Percentiles rank a stretch among this genome's conserved stretches.
Evolutionary conservation across 2,113 vertebrate species (phyloP).

Genomic region (Pterophyllum scalare): DNA sequence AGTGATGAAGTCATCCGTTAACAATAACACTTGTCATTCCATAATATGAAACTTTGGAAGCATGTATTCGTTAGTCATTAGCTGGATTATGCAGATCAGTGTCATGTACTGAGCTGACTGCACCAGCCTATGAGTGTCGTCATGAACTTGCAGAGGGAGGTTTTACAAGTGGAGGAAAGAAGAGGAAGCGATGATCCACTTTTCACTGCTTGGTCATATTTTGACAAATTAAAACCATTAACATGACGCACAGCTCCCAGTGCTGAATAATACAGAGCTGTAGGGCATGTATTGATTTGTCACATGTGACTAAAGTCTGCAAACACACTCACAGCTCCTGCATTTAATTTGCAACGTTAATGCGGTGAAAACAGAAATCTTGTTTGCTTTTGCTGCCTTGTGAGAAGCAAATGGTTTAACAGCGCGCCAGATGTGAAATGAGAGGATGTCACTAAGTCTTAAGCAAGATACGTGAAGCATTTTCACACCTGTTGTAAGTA

Average conservation of each 20-base stretch:
- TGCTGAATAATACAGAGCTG: not conserved
- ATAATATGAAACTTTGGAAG: not conserved
- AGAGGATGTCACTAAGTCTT: not conserved
- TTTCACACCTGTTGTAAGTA: not conserved
- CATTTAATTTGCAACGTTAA: not conserved
- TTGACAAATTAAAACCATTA: not conserved
- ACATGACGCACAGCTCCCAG: not conserved
- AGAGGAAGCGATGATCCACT: not conserved
- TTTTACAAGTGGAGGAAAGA: not conserved
- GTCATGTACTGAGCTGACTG: conserved; percentile 22
- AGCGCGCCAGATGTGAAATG: not conserved
- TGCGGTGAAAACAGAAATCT: not conserved
- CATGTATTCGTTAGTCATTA: not conserved
- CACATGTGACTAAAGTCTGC: conserved; percentile 6
- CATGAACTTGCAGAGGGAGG: not conserved
- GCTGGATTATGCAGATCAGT: not conserved
- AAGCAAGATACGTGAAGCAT: not conserved
- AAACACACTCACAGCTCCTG: not conserved
- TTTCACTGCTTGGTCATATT: not conserved
- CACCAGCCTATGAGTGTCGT: not conserved
- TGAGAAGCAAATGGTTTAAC: conserved; percentile 3
- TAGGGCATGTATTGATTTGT: not conserved
- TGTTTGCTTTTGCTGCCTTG: not conserved
- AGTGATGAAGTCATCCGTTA: not conserved
- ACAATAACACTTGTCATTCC: not conserved